Evolutionary conservation across 2,888 invertebrate genomes (phyloP).

Genomic region (Drosophila fungiperda): DNA sequence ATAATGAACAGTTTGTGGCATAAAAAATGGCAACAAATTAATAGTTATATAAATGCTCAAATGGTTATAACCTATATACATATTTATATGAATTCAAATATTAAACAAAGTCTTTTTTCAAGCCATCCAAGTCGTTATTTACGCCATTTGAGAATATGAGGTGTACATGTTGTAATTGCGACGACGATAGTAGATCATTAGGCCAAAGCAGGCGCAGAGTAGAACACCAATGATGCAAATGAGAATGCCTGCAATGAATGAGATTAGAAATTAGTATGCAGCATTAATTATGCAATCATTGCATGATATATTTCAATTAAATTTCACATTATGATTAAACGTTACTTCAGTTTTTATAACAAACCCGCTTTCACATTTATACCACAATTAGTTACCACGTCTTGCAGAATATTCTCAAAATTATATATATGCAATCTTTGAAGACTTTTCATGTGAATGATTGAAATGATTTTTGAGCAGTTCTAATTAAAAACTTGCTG

Average conservation of each 20-base stretch:
- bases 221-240: conserved; percentile 77
- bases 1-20: conserved; percentile 27
- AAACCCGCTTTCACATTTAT: background rate
- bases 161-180: conserved; percentile 80
- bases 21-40: conserved; percentile 14
- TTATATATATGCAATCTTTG: background rate
- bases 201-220: conserved; percentile 76
- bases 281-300: conserved; percentile 7
- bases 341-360: background rate
- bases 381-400: background rate
- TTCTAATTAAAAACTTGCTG: background rate
- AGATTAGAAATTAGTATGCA: background rate
- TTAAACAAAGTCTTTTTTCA: conserved; percentile 28
- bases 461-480: background rate
- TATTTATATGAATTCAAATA: conserved; percentile 4
- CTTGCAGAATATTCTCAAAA: background rate
- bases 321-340: background rate
- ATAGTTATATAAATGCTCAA: conserved; percentile 13
- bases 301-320: background rate
- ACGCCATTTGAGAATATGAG: conserved; percentile 82
- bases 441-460: background rate
- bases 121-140: conserved; percentile 29
- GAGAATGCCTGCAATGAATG: conserved; percentile 70
- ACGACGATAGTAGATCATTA: conserved; percentile 81
- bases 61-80: background rate